Evolutionary conservation across 2,113 vertebrate genomes (phyloP).

Genomic region (Nothoprocta perdicaria): DNA sequence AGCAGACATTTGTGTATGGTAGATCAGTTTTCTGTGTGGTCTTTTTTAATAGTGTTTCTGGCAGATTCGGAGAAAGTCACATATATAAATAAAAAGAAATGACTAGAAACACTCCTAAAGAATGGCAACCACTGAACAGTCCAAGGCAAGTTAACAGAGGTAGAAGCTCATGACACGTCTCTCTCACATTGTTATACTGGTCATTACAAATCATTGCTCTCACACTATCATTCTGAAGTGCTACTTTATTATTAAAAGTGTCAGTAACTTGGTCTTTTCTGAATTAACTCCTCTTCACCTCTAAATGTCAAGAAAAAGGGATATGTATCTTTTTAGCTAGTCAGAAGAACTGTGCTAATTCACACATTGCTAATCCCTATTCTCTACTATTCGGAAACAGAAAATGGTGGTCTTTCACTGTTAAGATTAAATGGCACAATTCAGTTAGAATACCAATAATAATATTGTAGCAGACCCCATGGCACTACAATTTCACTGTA

Average conservation of each 20-base stretch:
- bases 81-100: slow-evolving; percentile 41
- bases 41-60: slow-evolving; percentile 50
- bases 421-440: not conserved
- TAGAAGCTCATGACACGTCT: slow-evolving; percentile 13
- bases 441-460: not conserved
- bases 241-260: slow-evolving; percentile 69
- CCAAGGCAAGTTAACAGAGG: not conserved
- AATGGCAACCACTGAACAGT: not conserved
- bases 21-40: slow-evolving; percentile 55
- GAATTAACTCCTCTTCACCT: slow-evolving; percentile 59
- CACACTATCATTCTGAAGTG: slow-evolving; percentile 48
- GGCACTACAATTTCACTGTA: not conserved
- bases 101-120: slow-evolving; percentile 39
- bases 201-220: slow-evolving; percentile 58
- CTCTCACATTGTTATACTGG: slow-evolving; percentile 46
- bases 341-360: slow-evolving; percentile 10
- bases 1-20: slow-evolving; percentile 11
- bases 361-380: not conserved
- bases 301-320: slow-evolving; percentile 60
- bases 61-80: slow-evolving; percentile 6
- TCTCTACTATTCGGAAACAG: not conserved
- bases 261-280: slow-evolving; percentile 38
- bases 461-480: not conserved
- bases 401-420: not conserved
- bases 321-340: slow-evolving; percentile 60